Base-by-base conservation (phyloP, 2,113 vertebrate genomes). In the Chascanopsetta lugubris region DNA sequence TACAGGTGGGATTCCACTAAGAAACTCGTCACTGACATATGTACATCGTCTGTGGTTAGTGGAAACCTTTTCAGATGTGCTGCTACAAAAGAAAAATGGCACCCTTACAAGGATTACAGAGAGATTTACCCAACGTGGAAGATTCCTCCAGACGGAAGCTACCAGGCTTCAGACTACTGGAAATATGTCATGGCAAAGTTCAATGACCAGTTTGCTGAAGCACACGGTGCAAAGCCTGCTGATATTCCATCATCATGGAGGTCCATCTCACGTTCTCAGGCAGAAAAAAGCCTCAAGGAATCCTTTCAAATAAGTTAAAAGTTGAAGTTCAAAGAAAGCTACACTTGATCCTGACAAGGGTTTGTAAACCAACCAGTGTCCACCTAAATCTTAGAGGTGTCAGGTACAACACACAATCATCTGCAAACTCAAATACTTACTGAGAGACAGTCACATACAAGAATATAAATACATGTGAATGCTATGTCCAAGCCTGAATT, bases 101-200 rank as follows among this genome's bases (percentile, higher is more conserved):
- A 83, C 58, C 79, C 79, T n/a, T 90, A 49, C 42, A 86, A 85
- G 25, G 13, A 74, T 0, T 92, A 92, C 45, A 48, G 2, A 0
- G 2, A 2, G 0, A 51, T 55, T 47, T 91, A 85, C 53, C 89
- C 88, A 22, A 58, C 90, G 26, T 93, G 92, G 92, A 2, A 5
- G 13, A 91, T 92, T 65, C 71, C 86, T n/a, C 77, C 84, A 13
- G 90, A 91, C 42, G 0, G 3, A 20, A 87, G 46, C 46, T 61
- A 79, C 5, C 6, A 87, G 25, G 84, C 87, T 11, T 79, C 85
- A 26, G 71, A 79, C 77, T 93, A 90, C 72, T 89, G 88, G 89
- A 91, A 88, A 54, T 86, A 74, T 49, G 65, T 90, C 30, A 63
- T 90, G 62, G 65, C 43, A 2, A 2, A 29, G 6, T 90, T 78